Evolutionary conservation across 2,113 vertebrate species (phyloP), one percentile per base, ranked within the genome.

Genomic region (Leiothrix lutea): DNA sequence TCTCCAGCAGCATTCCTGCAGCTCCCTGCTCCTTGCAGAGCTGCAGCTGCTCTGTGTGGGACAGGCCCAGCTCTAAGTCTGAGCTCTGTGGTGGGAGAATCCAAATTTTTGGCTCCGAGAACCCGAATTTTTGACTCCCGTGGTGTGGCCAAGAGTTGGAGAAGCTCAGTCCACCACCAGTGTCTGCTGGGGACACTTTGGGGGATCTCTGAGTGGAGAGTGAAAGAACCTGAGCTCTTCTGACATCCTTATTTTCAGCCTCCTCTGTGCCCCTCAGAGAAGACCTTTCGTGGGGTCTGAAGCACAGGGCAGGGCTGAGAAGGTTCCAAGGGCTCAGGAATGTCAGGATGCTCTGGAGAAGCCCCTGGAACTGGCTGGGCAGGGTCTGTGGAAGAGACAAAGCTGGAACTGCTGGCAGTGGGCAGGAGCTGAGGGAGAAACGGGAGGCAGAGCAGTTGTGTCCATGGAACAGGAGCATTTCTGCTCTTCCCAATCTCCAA

Each of bases 121-220:
- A 53, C 28, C 50, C n/a, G 58, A 15, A 56, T 42, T 44, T 51
- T 36, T 57, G 38, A 5, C 24, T 50, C n/a, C 2, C 8, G n/a
- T 28, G 67, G 28, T 15, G 9, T 61, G 36, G 67, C 36, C 22
- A 12, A 8, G 64, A 5, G 51, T 1, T 33, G 35, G 38, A 56
- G 74, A 26, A 31, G 47, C 51, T 85, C 57, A 24, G 51, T 2
- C 29, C 35, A 22, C 20, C 50, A 4, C 22, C 73, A 53, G 1
- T 1, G 0, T 53, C 40, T 61, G 21, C 62, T 60, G 44, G 29
- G 75, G 58, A 28, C 12, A 4, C 58, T n/a, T 12, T 8, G 31
- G 45, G 26, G 12, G 5, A 29, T 24, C 45, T 15, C 38, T 61
- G 78, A 22, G 51, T 17, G 42, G 42, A 60, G 58, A 13, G 0